These are phyloP conservation scores for Pelvicachromis taeniatus DNA, from an alignment of 2,113 vertebrate species.

Conservation along the genomic window DNA sequence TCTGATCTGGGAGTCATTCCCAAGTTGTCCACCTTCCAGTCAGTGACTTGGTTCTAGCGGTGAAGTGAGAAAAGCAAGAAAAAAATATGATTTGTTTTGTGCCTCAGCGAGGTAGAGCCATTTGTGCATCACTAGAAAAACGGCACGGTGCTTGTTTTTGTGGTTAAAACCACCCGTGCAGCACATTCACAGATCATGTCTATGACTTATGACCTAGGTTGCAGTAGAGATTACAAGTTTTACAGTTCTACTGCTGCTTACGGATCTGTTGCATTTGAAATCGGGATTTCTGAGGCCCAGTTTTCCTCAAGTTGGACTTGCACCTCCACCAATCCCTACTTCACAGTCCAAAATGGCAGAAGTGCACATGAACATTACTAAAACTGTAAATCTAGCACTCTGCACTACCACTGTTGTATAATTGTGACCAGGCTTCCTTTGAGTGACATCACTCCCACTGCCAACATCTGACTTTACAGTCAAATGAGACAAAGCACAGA, in stretches of 20 bases:
- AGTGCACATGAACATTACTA: not conserved
- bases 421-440: not conserved
- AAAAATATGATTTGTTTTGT: accelerated
- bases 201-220: not conserved
- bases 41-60: not conserved
- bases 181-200: not conserved
- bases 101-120: not conserved
- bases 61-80: not conserved
- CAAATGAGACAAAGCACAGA: not conserved
- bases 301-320: not conserved
- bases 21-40: not conserved
- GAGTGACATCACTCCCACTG: not conserved
- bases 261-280: not conserved
- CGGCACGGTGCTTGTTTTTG: not conserved
- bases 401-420: not conserved
- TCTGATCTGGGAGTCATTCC: not conserved
- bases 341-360: too few species aligned
- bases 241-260: not conserved
- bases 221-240: not conserved
- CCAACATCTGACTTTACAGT: not conserved
- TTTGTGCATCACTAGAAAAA: not conserved
- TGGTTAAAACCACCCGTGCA: not conserved
- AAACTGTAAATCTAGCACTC: too few species aligned
- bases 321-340: not conserved
- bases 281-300: not conserved